phyloP scores from a whole-genome alignment of 2,888 invertebrate genomes.

The Eulithis prunata region DNA sequence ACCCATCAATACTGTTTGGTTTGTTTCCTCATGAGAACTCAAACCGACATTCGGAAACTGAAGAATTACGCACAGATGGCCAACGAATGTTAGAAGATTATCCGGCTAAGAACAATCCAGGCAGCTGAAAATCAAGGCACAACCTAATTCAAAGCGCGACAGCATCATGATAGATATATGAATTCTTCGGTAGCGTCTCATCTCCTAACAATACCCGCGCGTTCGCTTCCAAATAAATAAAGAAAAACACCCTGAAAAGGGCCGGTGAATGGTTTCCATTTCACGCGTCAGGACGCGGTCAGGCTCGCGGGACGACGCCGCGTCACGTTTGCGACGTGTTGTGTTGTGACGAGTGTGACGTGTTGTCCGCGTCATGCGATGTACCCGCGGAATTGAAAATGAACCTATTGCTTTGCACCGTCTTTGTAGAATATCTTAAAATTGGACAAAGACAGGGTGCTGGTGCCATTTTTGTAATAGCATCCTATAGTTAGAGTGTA shows the following conservation, averaged over 20 bases:
- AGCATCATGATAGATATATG: not conserved
- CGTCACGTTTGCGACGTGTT: not conserved
- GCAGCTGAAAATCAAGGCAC: too few species aligned
- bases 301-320: constrained; percentile 15
- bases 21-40: too few species aligned
- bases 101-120: too few species aligned
- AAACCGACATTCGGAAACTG: not conserved
- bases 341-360: not conserved
- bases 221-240: constrained; percentile 22
- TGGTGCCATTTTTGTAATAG: too few species aligned
- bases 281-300: constrained; percentile 26
- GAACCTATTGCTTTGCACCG: constrained; percentile 4
- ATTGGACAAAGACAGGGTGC: too few species aligned
- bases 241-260: constrained; percentile 8
- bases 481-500: too few species aligned
- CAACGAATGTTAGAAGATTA: too few species aligned
- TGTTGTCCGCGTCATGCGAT: constrained; percentile 22
- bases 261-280: constrained; percentile 27
- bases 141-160: too few species aligned
- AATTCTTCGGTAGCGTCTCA: not conserved
- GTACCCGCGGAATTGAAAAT: constrained; percentile 11
- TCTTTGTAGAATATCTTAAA: too few species aligned
- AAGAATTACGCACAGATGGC: too few species aligned
- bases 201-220: not conserved
- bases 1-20: too few species aligned